phyloP scores from a whole-genome alignment of 2,888 invertebrate species.

The Eurytoma californica region DNA sequence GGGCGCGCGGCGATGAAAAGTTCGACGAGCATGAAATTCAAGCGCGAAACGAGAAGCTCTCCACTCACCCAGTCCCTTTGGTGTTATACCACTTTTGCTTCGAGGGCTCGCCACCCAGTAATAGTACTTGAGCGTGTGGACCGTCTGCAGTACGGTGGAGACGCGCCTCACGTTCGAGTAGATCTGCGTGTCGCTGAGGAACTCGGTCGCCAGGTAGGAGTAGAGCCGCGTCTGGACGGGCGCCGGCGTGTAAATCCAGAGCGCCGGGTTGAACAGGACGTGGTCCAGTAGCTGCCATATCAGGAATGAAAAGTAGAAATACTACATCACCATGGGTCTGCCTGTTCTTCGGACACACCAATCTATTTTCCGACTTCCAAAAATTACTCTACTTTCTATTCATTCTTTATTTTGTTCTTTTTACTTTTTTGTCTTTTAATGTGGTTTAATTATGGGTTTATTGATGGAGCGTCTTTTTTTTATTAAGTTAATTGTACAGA shows the following conservation, averaged over 20 bases:
- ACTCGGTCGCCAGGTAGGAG: slow-evolving; percentile 99
- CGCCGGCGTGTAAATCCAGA: slow-evolving; percentile 99
- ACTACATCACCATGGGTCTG: slow-evolving; percentile 81
- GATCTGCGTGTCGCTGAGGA: slow-evolving; percentile 97
- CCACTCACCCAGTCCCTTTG: slow-evolving; percentile 93
- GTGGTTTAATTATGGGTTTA: neutral
- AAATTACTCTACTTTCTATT: slow-evolving; percentile 30
- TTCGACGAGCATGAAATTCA: too few relatives aligned
- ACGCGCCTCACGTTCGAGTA: slow-evolving; percentile 97
- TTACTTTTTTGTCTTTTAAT: neutral
- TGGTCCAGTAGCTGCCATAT: slow-evolving; percentile 98
- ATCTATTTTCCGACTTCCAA: slow-evolving; percentile 71
- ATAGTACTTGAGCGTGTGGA: slow-evolving; percentile 99
- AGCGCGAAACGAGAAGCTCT: too few relatives aligned
- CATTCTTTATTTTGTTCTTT: neutral
- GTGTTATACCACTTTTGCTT: slow-evolving; percentile 94
- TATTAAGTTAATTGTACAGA: neutral
- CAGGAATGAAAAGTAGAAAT: slow-evolving; percentile 92
- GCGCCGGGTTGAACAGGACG: slow-evolving; percentile 98
- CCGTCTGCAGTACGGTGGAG: slow-evolving; percentile 97
- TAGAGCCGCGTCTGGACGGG: slow-evolving; percentile 96
- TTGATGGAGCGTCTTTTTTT: neutral
- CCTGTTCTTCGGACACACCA: slow-evolving; percentile 74
- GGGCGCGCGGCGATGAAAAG: too few relatives aligned
- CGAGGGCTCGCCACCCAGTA: slow-evolving; percentile 99